Conservation (phyloP, 2,888 invertebrate genomes). For the Ashinkailepas kermadecensis region DNA sequence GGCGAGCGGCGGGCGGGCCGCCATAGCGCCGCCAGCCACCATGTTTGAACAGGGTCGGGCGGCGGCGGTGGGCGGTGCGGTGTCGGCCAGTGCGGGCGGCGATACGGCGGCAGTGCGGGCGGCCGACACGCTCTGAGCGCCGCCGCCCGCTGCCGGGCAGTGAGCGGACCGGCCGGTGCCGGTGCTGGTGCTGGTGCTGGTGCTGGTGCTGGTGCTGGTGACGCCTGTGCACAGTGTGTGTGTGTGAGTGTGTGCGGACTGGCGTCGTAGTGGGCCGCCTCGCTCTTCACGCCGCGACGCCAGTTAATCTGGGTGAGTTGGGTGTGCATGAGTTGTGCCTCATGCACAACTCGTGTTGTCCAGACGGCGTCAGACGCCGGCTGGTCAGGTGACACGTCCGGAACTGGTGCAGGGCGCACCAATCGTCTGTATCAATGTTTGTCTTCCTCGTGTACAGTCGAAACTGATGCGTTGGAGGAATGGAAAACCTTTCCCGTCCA, state of each 20-base stretch:
- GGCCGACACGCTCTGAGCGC: background rate
- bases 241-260: background rate
- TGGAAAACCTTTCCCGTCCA: too few species aligned
- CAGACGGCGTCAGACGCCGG: too few species aligned
- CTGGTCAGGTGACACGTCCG: too few species aligned
- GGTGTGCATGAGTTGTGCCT: background rate
- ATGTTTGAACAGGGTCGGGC: conserved; percentile 12
- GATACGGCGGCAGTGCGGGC: background rate
- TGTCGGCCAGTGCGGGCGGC: background rate
- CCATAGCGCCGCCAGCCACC: conserved; percentile 2
- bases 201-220: too few species aligned
- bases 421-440: too few species aligned
- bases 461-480: too few species aligned
- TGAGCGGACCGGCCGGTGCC: too few species aligned
- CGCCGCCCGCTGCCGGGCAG: background rate
- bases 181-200: too few species aligned
- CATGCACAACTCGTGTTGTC: too few species aligned
- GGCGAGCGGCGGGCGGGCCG: background rate
- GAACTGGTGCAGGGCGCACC: too few species aligned
- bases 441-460: too few species aligned
- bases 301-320: background rate
- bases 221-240: background rate
- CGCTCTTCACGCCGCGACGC: background rate
- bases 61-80: background rate
- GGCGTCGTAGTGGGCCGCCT: too few species aligned